These are phyloP conservation scores for Gadopsis bispinosus DNA, from an alignment of 2,797 vertebrate species.

Conservation along the genomic window DNA sequence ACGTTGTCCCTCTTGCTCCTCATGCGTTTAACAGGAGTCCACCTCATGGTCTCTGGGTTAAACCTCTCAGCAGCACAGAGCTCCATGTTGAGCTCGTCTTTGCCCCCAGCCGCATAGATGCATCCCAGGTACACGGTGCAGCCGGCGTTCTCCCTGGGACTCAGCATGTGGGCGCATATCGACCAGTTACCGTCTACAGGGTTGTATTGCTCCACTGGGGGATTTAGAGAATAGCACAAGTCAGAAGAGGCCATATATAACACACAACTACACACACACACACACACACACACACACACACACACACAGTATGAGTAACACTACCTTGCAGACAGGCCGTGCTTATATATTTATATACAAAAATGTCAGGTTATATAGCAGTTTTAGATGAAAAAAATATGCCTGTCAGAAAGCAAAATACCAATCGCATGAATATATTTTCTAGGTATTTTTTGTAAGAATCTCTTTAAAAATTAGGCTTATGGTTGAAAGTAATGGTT, in stretches of 20 bases:
- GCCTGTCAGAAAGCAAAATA: neutral
- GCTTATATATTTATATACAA: conserved; percentile 36
- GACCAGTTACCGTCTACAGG: conserved; percentile 75
- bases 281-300: no score
- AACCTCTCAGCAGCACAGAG: conserved; percentile 71
- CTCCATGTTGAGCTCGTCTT: conserved; percentile 70
- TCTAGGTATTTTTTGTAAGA: neutral
- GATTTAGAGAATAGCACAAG: conserved; percentile 41
- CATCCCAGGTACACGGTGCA: conserved; percentile 69
- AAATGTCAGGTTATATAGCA: neutral
- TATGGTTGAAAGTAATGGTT: neutral
- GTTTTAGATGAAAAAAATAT: conserved; percentile 6
- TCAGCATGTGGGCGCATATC: conserved; percentile 70
- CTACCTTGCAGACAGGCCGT: conserved; percentile 4
- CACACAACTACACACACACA: conserved; percentile 8
- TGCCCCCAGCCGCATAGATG: conserved; percentile 74
- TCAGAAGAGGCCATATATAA: conserved; percentile 35
- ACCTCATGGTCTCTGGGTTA: conserved; percentile 55
- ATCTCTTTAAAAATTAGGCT: neutral
- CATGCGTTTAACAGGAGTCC: conserved; percentile 68
- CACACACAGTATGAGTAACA: conserved; percentile 37
- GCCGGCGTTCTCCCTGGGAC: conserved; percentile 75
- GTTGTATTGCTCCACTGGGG: conserved; percentile 80
- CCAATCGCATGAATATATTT: neutral
- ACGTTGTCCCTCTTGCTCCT: conserved; percentile 73